phyloP scores from a whole-genome alignment of 1,140 invertebrate species.

The Macrobrachium nipponense region DNA sequence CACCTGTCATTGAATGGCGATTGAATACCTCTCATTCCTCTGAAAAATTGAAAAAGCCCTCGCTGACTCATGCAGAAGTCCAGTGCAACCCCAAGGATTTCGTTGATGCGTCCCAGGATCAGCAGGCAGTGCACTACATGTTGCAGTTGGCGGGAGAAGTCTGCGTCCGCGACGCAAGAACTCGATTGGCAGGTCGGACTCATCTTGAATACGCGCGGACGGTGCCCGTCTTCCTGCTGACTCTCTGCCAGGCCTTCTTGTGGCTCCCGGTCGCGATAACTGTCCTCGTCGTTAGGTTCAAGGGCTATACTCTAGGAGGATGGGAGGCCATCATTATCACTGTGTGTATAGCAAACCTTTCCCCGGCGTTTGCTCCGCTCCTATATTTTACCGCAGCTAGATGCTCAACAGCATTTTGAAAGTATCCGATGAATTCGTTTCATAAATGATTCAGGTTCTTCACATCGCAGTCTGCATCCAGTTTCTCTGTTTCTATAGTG shows the following conservation, averaged over 20 bases:
- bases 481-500: too few relatives aligned
- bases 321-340: neutral
- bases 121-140: neutral
- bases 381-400: neutral
- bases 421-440: too few relatives aligned
- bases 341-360: conserved; percentile 2
- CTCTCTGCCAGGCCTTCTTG: conserved; percentile 8
- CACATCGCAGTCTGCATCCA: too few relatives aligned
- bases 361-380: conserved; percentile 5
- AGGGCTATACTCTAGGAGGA: neutral
- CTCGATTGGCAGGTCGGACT: neutral
- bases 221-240: neutral
- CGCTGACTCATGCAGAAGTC: neutral
- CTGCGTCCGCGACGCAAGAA: neutral
- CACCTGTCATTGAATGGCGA: conserved; percentile 33
- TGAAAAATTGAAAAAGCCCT: neutral
- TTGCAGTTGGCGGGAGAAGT: neutral
- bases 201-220: neutral
- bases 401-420: too few relatives aligned
- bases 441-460: too few relatives aligned
- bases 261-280: conserved; percentile 15
- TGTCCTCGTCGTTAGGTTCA: neutral
- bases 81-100: conserved; percentile 7
- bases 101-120: neutral
- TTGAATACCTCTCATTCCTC: neutral